Base-by-base conservation (phyloP, 2,888 invertebrate genomes). In the Scaptomyza reducta region DNA sequence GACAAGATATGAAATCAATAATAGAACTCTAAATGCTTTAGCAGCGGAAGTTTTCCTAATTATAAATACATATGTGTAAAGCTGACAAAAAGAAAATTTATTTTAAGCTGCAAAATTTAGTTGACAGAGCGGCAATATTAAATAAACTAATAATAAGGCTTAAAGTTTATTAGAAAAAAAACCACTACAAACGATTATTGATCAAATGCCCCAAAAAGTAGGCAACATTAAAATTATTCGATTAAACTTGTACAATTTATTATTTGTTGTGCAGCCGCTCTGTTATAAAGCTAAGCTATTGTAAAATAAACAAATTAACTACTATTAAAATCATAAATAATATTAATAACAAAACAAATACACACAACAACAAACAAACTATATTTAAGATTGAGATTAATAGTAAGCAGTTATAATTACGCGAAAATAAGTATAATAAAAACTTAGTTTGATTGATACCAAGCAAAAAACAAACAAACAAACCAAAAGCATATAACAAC, bases 381-480 rank as follows among this genome's bases (percentile, higher is more conserved):
- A 55, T 68, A 66, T 64, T 77, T 84, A 82, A 81, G 81, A 81
- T 81, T 81, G 65, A 86, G 67, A 58, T 68, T 67, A 74, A 59
- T 70, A 75, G 69, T 84, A 85, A 85, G 85, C 79, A 80, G 76
- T 85, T 85, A 85, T 76, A 65, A 85, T 79, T 72, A 80, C 67
- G 74, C 82, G 42, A 61, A 69, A 83, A 65, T 80, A 81, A 78
- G 63, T 58, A 76, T 74, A 74, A 74, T 74, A 77, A 76, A 40
- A 71, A 68, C 56, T 50, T 69, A 60, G 66, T 58, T 74, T 71
- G 68, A 82, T 80, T 74, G 72, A 64, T 67, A 77, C 51, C 65
- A 60, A 60, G 40, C 18, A 25, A 51, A 41, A 16, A 31, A 2
- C 63, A 61, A 54, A 45, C 66, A 70, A 16, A 31, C 10, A 66